A percentile compares a stretch with the other conserved stretches of the same genome.
These are phyloP conservation scores for Aphis craccivora DNA, from an alignment of 1,140 invertebrate genomes.

Conservation along the genomic window DNA sequence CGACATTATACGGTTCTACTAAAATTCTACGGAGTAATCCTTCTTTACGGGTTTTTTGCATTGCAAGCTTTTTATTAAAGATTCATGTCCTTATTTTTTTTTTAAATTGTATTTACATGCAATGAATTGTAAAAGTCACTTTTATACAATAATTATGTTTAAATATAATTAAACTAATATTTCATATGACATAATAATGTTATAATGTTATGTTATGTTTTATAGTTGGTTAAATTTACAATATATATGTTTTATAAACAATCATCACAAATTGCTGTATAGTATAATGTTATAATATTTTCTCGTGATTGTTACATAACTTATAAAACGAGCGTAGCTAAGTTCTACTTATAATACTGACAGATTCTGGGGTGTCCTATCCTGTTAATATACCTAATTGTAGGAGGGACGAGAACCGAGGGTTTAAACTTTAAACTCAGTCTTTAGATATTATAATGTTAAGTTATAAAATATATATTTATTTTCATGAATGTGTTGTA, in stretches of 20 bases:
- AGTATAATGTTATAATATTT: neutral
- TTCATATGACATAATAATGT: neutral
- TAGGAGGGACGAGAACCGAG: neutral
- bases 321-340: neutral
- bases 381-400: neutral
- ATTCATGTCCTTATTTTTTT: slow-evolving; percentile 7
- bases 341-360: neutral
- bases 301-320: neutral
- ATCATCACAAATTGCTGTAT: neutral
- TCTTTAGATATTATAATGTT: neutral
- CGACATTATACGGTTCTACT: neutral
- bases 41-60: neutral
- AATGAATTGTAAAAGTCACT: slow-evolving; percentile 27
- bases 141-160: neutral
- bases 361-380: neutral
- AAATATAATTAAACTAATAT: neutral
- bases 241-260: neutral
- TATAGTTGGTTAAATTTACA: neutral
- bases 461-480: neutral
- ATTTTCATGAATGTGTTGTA: neutral
- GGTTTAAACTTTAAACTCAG: neutral
- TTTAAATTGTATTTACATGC: neutral
- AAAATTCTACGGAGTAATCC: neutral
- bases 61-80: slow-evolving; percentile 16
- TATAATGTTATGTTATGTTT: neutral